Evolutionary conservation across 1,140 invertebrate species (phyloP).

Genomic region (Scaptomyza hsui): DNA sequence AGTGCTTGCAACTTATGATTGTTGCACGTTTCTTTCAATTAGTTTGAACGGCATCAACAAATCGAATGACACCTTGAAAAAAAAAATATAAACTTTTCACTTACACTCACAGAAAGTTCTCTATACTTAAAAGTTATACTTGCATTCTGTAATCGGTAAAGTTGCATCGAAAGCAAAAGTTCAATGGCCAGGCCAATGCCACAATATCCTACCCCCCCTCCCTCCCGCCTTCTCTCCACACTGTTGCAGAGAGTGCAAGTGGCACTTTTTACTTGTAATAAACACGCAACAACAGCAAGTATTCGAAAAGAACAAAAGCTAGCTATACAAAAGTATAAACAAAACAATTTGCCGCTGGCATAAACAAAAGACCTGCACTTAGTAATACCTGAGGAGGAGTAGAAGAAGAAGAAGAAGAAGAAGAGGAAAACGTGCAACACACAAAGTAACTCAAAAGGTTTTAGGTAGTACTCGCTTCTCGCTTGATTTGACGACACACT

Average conservation of each 20-base stretch:
- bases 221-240: neutral
- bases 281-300: constrained; percentile 41
- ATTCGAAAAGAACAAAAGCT: constrained; percentile 22
- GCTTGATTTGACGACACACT: constrained; percentile 21
- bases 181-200: constrained; percentile 45
- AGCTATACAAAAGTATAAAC: constrained; percentile 50
- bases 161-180: constrained; percentile 17
- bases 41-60: neutral
- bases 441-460: constrained; percentile 23
- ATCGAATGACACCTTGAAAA: constrained; percentile 20
- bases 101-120: neutral
- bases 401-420: neutral
- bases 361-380: constrained; percentile 58
- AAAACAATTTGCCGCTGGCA: constrained; percentile 59
- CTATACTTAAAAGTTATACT: neutral
- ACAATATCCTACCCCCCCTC: constrained; percentile 4
- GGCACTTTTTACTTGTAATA: constrained; percentile 74
- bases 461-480: neutral
- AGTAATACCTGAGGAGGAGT: constrained; percentile 14
- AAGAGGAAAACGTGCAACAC: neutral
- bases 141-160: constrained; percentile 10
- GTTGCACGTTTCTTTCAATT: neutral
- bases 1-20: no score
- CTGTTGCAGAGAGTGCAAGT: constrained; percentile 45
- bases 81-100: neutral